A percentile compares a stretch with the other conserved stretches of the same genome.
phyloP scores from a whole-genome alignment of 2,888 invertebrate species.

The Abrostola triplasia region DNA sequence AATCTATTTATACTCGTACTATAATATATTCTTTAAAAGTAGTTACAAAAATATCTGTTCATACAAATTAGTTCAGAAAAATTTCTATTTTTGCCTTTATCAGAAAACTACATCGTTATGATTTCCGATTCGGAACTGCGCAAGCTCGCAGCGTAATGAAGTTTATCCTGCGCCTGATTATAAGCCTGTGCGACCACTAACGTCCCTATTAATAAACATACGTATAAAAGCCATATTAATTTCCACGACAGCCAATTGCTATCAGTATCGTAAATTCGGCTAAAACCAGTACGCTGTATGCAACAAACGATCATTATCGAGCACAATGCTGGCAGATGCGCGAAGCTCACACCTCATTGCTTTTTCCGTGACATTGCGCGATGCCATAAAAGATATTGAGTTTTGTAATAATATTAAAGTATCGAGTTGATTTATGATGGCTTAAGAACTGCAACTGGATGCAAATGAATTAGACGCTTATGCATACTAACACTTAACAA shows the following conservation, averaged over 20 bases:
- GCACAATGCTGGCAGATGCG: constrained; percentile 79
- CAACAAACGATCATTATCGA: constrained; percentile 75
- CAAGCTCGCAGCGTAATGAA: constrained; percentile 23
- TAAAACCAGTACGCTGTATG: constrained; percentile 61
- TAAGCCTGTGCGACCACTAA: constrained; percentile 35
- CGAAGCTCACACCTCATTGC: constrained; percentile 82
- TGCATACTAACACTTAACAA: no score
- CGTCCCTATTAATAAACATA: constrained; percentile 38
- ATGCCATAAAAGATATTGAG: constrained; percentile 82
- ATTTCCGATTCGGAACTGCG: constrained; percentile 4
- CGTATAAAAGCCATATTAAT: constrained; percentile 45
- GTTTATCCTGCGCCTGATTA: constrained; percentile 10
- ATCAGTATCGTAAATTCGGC: constrained; percentile 59
- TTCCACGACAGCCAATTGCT: constrained; percentile 42
- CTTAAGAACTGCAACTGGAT: constrained; percentile 30
- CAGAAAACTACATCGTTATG: no score
- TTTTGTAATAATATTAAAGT: constrained; percentile 76
- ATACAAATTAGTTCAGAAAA: no score
- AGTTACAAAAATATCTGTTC: no score
- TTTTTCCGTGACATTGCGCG: constrained; percentile 85
- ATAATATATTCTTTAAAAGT: no score
- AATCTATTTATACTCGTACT: no score
- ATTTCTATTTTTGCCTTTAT: no score
- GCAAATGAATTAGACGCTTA: constrained; percentile 2
- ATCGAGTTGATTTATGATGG: constrained; percentile 64